Conservation (phyloP, 2,888 invertebrate genomes). For the Pseudococcus longispinus region DNA sequence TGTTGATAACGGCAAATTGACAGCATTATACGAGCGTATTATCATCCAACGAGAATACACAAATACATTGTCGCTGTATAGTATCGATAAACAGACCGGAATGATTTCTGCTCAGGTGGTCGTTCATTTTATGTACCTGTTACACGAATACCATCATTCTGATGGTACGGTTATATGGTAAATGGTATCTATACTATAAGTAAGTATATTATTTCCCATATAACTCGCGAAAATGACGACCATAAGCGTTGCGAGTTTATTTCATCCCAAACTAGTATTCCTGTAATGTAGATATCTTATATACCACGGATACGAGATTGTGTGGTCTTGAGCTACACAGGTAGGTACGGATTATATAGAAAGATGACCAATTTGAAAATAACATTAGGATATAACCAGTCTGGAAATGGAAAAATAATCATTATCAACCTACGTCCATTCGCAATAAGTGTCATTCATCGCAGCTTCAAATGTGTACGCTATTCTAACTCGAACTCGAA, state of each 20-base stretch:
- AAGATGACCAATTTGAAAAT: neutral
- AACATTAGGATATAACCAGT: slow-evolving; percentile 25
- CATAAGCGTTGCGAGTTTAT: neutral
- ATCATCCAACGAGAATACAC: neutral
- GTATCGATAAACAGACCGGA: neutral
- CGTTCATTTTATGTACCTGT: slow-evolving; percentile 10
- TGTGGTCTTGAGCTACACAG: neutral
- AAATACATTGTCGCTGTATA: neutral
- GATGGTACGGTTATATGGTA: neutral
- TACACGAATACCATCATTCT: neutral
- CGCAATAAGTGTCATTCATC: slow-evolving; percentile 34
- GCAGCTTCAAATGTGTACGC: neutral
- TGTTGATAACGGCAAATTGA: neutral
- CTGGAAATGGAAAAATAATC: slow-evolving; percentile 14
- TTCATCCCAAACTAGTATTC: neutral
- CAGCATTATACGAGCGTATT: neutral
- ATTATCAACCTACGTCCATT: slow-evolving; percentile 2
- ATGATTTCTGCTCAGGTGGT: slow-evolving; percentile 19
- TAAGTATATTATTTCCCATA: neutral
- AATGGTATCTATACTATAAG: neutral
- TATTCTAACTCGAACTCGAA: neutral
- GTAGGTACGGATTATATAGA: neutral
- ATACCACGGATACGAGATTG: neutral
- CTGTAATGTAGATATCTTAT: neutral
- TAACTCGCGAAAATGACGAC: slow-evolving; percentile 29